Evolutionary conservation across 37 sponge, comb jelly and placozoan genomes (phyloP).

Genomic region (Ephydatia muelleri): DNA sequence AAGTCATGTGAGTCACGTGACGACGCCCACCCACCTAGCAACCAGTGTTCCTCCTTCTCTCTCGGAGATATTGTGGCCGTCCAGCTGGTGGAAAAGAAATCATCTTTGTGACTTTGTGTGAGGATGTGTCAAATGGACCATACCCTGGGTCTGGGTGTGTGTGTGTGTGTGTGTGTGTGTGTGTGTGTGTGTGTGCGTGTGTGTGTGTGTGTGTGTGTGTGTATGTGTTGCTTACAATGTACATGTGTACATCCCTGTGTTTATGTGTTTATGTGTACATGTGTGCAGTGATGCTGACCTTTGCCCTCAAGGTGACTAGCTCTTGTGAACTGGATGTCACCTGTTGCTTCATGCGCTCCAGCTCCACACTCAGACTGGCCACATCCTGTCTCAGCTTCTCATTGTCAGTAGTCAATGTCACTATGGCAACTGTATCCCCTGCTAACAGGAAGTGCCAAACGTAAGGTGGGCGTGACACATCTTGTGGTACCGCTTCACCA

Average conservation of each 20-base stretch:
- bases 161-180: neutral
- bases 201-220: slow-evolving; percentile 14
- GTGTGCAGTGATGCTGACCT: neutral
- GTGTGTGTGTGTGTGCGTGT: slow-evolving; percentile 9
- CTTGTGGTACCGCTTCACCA: too few species aligned
- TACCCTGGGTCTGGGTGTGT: neutral
- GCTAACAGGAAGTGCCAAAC: too few species aligned
- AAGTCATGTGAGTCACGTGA: too few species aligned
- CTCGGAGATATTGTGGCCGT: too few species aligned
- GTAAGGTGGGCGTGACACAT: too few species aligned
- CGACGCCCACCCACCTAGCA: too few species aligned
- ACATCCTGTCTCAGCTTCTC: neutral
- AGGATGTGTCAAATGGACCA: neutral
- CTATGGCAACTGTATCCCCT: too few species aligned
- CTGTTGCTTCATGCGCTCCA: neutral
- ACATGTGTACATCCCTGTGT: neutral
- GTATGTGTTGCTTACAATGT: neutral
- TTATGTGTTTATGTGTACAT: neutral
- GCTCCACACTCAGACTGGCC: neutral
- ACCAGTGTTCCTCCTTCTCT: too few species aligned
- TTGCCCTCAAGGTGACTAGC: neutral
- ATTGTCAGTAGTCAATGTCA: too few species aligned
- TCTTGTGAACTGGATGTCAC: neutral
- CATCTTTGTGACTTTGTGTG: too few species aligned
- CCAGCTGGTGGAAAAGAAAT: too few species aligned